Evolutionary conservation across 2,113 vertebrate genomes (phyloP).

Genomic region (Saguinus imperator): DNA sequence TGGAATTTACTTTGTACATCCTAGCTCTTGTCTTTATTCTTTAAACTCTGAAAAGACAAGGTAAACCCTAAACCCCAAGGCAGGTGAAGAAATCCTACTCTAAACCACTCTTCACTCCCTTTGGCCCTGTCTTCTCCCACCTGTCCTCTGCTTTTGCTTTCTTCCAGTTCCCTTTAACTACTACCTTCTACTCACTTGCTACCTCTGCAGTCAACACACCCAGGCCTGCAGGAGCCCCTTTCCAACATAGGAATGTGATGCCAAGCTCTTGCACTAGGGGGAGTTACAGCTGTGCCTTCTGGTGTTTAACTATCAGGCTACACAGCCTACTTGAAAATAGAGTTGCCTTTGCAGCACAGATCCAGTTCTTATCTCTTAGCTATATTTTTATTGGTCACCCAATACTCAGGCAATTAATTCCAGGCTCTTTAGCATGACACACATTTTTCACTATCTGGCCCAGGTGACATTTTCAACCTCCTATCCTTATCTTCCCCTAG

Average conservation of each 20-base stretch:
- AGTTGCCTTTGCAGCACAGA: not conserved
- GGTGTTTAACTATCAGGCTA: rapidly evolving
- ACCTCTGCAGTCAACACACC: not conserved
- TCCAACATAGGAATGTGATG: not conserved
- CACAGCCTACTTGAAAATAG: not conserved
- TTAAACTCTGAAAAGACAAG: not conserved
- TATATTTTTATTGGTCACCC: not conserved
- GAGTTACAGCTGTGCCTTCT: not conserved
- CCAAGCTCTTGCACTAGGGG: not conserved
- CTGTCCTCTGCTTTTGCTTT: not conserved
- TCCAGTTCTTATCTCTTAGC: not conserved
- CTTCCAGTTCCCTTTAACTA: not conserved
- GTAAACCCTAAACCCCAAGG: not conserved
- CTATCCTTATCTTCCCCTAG: not conserved
- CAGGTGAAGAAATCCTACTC: not conserved
- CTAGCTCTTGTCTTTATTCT: not conserved
- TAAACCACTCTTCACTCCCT: not conserved
- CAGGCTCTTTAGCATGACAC: not conserved
- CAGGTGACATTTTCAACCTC: not conserved
- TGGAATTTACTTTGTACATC: not conserved
- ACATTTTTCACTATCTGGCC: not conserved
- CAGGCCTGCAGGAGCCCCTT: not conserved
- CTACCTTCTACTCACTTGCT: not conserved
- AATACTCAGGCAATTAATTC: not conserved
- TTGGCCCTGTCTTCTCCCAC: not conserved